Evolutionary conservation across 1,140 invertebrate species (phyloP).

Genomic region (Drosophila sturtevanti): DNA sequence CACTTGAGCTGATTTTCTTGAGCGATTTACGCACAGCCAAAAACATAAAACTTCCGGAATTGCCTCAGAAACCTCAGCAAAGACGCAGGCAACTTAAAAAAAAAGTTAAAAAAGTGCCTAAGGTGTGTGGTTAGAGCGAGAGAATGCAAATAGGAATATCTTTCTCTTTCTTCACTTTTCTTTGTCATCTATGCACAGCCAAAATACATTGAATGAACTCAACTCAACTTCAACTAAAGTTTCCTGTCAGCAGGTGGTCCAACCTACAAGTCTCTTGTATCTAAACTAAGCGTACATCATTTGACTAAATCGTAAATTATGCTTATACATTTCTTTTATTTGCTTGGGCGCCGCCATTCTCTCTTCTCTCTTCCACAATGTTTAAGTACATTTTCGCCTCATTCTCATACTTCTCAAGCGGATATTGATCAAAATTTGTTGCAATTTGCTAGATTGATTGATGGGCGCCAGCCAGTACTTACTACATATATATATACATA

Average conservation of each 20-base stretch:
- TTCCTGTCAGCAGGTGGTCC: constrained; percentile 77
- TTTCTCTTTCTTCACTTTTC: constrained; percentile 48
- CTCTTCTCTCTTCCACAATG: not conserved
- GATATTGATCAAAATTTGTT: constrained; percentile 77
- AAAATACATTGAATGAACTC: constrained; percentile 5
- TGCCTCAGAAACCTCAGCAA: constrained; percentile 33
- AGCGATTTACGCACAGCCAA: constrained; percentile 77
- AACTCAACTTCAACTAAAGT: constrained; percentile 27
- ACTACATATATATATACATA: not conserved
- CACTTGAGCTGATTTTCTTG: constrained; percentile 77
- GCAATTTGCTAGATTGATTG: constrained; percentile 75
- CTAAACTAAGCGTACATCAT: constrained; percentile 67
- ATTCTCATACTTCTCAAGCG: constrained; percentile 37
- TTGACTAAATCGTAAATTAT: constrained; percentile 60
- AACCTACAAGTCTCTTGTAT: constrained; percentile 57
- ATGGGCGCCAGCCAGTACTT: constrained; percentile 39
- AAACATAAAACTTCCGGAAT: constrained; percentile 79
- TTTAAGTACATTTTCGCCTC: no score
- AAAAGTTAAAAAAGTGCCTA: constrained; percentile 30
- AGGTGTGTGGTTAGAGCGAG: not conserved
- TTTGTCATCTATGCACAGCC: constrained; percentile 47
- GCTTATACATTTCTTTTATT: constrained; percentile 39
- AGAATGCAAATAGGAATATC: constrained; percentile 21
- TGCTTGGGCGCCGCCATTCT: not conserved
- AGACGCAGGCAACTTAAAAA: constrained; percentile 28